Evolutionary conservation across 2,888 invertebrate genomes (phyloP).

Genomic region (Halictus ligatus): DNA sequence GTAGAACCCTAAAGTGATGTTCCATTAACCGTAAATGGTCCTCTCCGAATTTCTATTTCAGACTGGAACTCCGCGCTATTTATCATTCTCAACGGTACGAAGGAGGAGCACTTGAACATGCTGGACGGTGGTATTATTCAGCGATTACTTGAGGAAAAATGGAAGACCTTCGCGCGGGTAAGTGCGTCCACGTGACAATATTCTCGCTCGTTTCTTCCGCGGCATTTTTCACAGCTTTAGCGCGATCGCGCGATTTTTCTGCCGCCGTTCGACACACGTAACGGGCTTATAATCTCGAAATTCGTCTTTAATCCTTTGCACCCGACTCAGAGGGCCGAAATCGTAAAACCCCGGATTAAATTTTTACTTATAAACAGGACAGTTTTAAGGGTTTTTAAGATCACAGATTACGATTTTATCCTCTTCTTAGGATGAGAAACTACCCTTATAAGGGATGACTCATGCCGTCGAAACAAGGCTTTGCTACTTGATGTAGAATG

Average conservation of each 20-base stretch:
- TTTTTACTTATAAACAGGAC: too few species aligned
- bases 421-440: too few species aligned
- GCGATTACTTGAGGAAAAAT: conserved; percentile 98
- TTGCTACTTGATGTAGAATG: too few species aligned
- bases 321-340: too few species aligned
- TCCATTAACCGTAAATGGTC: conserved; percentile 70
- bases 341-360: too few species aligned
- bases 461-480: too few species aligned
- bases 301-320: neutral
- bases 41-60: conserved; percentile 83
- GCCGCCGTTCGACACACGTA: neutral
- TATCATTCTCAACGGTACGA: conserved; percentile 98
- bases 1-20: conserved; percentile 65
- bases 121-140: conserved; percentile 99
- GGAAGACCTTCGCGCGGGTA: conserved; percentile 99
- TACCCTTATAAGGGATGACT: too few species aligned
- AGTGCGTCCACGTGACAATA: conserved; percentile 75
- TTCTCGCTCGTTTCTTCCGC: conserved; percentile 37
- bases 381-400: too few species aligned
- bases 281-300: neutral
- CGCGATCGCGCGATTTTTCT: neutral
- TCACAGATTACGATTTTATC: too few species aligned
- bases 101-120: conserved; percentile 99
- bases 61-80: conserved; percentile 99
- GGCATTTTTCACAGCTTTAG: conserved; percentile 47